Evolutionary conservation across 2,888 invertebrate genomes (phyloP).

Genomic region (Erebia epiphron): DNA sequence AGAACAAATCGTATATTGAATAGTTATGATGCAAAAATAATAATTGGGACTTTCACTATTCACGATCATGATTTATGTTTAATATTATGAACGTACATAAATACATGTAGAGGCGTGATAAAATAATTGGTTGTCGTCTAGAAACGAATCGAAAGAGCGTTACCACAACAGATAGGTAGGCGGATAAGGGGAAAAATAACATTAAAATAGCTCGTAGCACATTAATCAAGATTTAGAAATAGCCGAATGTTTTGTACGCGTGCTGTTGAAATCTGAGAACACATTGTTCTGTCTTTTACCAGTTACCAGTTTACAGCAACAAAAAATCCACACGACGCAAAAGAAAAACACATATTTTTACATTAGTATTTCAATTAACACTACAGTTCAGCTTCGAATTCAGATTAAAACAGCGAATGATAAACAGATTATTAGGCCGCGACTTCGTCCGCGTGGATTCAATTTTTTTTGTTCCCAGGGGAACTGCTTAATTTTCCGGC

Average conservation of each 20-base stretch:
- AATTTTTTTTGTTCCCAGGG: too few species aligned
- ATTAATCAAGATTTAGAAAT: slow-evolving; percentile 21
- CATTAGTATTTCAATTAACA: too few species aligned
- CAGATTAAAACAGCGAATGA: too few species aligned
- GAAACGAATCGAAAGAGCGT: slow-evolving; percentile 2
- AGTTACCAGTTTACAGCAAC: neutral
- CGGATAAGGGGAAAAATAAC: slow-evolving; percentile 17
- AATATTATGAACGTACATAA: neutral
- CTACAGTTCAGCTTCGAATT: too few species aligned
- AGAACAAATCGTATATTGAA: too few species aligned
- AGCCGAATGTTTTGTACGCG: slow-evolving; percentile 11
- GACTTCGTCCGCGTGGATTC: too few species aligned
- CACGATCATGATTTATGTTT: neutral
- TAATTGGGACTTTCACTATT: neutral
- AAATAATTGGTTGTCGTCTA: slow-evolving; percentile 8
- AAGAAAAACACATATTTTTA: too few species aligned
- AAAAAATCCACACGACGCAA: too few species aligned
- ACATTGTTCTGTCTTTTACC: slow-evolving; percentile 9
- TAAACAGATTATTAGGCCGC: too few species aligned
- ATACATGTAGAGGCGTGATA: slow-evolving; percentile 4
- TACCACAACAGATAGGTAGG: slow-evolving; percentile 19
- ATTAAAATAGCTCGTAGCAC: slow-evolving; percentile 15
- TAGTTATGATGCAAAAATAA: neutral
- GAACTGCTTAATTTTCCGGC: too few species aligned
- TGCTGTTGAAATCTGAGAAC: slow-evolving; percentile 23